Conservation (phyloP, 2,888 invertebrate genomes). For the Parascotia fuliginaria region DNA sequence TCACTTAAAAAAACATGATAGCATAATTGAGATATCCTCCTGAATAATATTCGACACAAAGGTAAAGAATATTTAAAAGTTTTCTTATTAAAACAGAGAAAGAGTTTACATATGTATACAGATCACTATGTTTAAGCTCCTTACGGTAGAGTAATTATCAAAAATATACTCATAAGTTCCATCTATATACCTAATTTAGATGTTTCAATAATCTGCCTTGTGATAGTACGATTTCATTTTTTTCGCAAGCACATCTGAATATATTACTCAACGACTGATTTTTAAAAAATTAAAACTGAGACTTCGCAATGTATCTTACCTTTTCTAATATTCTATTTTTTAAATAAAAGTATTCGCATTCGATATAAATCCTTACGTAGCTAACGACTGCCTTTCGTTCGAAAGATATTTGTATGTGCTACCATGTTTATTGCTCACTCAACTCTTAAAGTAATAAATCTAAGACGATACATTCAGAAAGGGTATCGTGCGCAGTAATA, state of each 20-base stretch:
- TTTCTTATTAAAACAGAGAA: too few species aligned
- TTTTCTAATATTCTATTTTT: slow-evolving; percentile 25
- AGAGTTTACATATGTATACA: too few species aligned
- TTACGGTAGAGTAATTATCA: too few species aligned
- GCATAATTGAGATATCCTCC: too few species aligned
- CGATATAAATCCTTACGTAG: slow-evolving; percentile 28
- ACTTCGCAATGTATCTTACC: slow-evolving; percentile 20
- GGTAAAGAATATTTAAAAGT: too few species aligned
- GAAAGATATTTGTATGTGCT: slow-evolving; percentile 20
- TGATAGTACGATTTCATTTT: slow-evolving; percentile 5
- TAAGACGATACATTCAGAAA: slow-evolving; percentile 17
- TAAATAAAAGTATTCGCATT: slow-evolving; percentile 25
- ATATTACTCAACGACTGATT: slow-evolving; percentile 4
- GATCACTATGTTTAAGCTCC: too few species aligned
- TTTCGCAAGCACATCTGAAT: slow-evolving; percentile 2
- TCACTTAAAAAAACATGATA: too few species aligned
- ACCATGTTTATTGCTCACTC: slow-evolving; percentile 32
- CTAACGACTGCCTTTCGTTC: slow-evolving; percentile 13
- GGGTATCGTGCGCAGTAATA: slow-evolving; percentile 28
- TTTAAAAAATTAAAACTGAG: slow-evolving; percentile 25
- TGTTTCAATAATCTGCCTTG: not conserved
- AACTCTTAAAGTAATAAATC: slow-evolving; percentile 29
- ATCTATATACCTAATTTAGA: too few species aligned
- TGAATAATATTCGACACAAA: too few species aligned
- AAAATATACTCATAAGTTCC: too few species aligned